Evolutionary conservation across 2,113 vertebrate genomes (phyloP), one percentile per base, ranked within the genome.

Genomic region (Leptocoma aspasia): DNA sequence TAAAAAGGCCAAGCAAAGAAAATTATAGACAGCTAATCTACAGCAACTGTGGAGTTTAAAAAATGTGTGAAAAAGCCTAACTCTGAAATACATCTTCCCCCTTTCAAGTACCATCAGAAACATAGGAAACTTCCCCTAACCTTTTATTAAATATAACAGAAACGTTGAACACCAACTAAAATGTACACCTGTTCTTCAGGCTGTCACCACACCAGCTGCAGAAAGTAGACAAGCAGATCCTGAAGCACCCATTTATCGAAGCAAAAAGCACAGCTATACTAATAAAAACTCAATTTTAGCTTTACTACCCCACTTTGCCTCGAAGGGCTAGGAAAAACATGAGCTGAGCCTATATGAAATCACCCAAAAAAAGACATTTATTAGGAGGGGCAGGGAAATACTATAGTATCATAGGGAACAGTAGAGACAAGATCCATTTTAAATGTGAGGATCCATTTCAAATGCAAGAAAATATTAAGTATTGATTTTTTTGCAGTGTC

Each of bases 61-160:
- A 56, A 30, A 72, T 5, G 41, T 4, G 24, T 9, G 12, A 56
- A 81, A 81, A 89, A 79, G 56, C 30, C 28, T 45, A 47, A 12
- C 10, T 70, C 41, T 56, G 52, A 28, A 81, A 63, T 23, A 20
- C 7, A 16, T 17, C 30, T 47, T 47, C 19, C 22, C 28, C 22
- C 22, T 65, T 83, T 66, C 39, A 82, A 68, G 57, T 41, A 42
- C 13, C 15, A 70, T 30, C 47, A 66, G 63, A 80, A 81, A 77
- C 0, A 0, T 0, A 37, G 35, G n/a, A 13, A 80, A 44, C 3
- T 1, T 52, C 33, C 27, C 45, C 16, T 1, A 1, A 61, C 16
- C 3, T 41, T 63, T 64, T 44, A 44, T 28, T 69, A 66, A 61
- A 68, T 37, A 19, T 1, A 72, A 54, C 3, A 78, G 26, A 73